Evolutionary conservation across 2,888 invertebrate genomes (phyloP).

Genomic region (Cordilura impudica): DNA sequence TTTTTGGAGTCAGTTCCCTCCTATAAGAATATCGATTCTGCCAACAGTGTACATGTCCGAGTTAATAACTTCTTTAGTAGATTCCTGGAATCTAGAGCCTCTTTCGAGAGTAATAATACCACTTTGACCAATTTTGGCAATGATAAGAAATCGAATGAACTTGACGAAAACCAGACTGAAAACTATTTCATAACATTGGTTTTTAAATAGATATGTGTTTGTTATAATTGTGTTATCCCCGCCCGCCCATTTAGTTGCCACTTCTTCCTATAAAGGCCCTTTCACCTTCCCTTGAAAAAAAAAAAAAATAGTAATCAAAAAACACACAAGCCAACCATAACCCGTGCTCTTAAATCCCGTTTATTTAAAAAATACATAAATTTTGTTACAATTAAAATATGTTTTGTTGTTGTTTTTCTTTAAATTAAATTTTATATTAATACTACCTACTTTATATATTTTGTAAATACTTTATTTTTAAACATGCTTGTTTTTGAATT

Average conservation of each 20-base stretch:
- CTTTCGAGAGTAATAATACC: too few species aligned
- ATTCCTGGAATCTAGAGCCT: too few species aligned
- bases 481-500: constrained; percentile 26
- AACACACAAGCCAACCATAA: constrained; percentile 7
- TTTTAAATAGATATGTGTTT: not conserved
- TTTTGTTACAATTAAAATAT: constrained; percentile 44
- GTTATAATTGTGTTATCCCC: not conserved
- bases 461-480: constrained; percentile 41
- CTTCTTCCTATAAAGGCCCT: not conserved
- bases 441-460: not conserved
- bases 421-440: constrained; percentile 33
- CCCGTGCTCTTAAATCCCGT: not conserved
- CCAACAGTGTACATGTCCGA: too few species aligned
- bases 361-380: constrained; percentile 28
- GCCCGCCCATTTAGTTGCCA: not conserved
- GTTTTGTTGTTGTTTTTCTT: constrained; percentile 50
- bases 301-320: not conserved
- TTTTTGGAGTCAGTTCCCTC: too few species aligned
- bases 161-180: too few species aligned
- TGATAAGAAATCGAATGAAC: too few species aligned
- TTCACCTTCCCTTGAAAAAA: not conserved
- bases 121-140: too few species aligned
- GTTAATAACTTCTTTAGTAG: too few species aligned
- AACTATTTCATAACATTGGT: too few species aligned
- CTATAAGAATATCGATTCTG: too few species aligned